Evolutionary conservation across 2,113 vertebrate species (phyloP).

Genomic region (Grallaria varia): DNA sequence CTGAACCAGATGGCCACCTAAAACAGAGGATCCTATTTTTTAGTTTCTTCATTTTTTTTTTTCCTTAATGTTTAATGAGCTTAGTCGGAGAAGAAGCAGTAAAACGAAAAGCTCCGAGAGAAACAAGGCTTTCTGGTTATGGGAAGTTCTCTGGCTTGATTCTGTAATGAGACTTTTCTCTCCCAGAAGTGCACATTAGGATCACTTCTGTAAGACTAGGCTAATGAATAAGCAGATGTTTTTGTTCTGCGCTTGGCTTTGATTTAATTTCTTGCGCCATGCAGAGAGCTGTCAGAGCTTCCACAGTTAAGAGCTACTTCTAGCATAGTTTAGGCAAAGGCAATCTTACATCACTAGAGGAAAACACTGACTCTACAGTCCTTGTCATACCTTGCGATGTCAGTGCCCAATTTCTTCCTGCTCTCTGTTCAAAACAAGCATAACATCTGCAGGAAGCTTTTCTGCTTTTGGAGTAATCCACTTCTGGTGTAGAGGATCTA

Average conservation of each 20-base stretch:
- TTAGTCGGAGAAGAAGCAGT: neutral
- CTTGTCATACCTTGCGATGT: neutral
- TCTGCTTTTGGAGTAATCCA: neutral
- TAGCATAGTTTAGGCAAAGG: neutral
- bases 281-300: neutral
- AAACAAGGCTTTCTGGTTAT: neutral
- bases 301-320: neutral
- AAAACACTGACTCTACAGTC: neutral
- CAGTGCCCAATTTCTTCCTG: neutral
- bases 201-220: neutral
- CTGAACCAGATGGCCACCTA: conserved; percentile 32
- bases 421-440: neutral
- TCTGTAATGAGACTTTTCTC: neutral
- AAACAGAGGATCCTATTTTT: neutral
- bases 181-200: neutral
- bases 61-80: conserved; percentile 14
- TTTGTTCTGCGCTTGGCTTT: conserved; percentile 25
- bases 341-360: accelerated
- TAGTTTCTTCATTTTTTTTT: neutral
- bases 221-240: conserved; percentile 14
- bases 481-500: neutral
- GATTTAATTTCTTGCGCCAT: neutral
- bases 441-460: neutral
- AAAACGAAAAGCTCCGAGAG: neutral
- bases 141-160: neutral